These are phyloP conservation scores for Oscheius onirici DNA, from an alignment of 2,888 invertebrate species.

Conservation along the genomic window DNA sequence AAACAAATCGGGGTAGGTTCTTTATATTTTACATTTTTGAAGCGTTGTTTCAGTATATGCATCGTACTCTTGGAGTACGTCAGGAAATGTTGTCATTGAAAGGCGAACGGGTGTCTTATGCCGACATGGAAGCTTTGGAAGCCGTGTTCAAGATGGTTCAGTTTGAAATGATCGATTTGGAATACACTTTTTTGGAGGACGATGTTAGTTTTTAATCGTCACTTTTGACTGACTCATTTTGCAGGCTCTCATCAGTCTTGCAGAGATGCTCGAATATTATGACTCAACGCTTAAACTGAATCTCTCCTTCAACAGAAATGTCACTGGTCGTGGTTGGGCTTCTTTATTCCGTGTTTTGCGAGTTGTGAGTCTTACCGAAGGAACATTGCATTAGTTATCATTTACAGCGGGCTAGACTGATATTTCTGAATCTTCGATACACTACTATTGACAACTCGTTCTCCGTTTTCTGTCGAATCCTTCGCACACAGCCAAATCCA, in stretches of 20 bases:
- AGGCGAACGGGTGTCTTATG: slow-evolving; percentile 78
- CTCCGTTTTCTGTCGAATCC: slow-evolving; percentile 75
- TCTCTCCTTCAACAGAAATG: slow-evolving; percentile 82
- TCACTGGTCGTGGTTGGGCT: slow-evolving; percentile 85
- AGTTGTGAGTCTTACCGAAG: slow-evolving; percentile 76
- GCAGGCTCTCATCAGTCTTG: slow-evolving; percentile 81
- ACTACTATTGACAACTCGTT: slow-evolving; percentile 77
- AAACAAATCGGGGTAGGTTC: slow-evolving; percentile 54
- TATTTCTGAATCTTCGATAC: slow-evolving; percentile 79
- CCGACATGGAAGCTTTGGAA: slow-evolving; percentile 84
- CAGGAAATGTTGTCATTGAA: slow-evolving; percentile 54
- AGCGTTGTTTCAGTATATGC: slow-evolving; percentile 46
- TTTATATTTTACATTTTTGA: background rate
- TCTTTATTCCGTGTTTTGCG: slow-evolving; percentile 83
- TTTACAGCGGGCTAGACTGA: slow-evolving; percentile 79
- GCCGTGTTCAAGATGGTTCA: slow-evolving; percentile 84
- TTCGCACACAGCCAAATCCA: slow-evolving; percentile 78
- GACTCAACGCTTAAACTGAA: slow-evolving; percentile 83
- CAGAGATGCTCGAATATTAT: slow-evolving; percentile 92
- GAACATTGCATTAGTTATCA: background rate
- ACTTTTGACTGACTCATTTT: background rate
- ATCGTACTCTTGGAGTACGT: slow-evolving; percentile 46
- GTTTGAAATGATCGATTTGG: slow-evolving; percentile 80
- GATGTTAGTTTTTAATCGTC: slow-evolving; percentile 76
- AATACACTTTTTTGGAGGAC: slow-evolving; percentile 80